Evolutionary conservation across 2,888 invertebrate species (phyloP), one percentile per base, ranked within the genome.

Genomic region (Lepidocyrtinus sp.): DNA sequence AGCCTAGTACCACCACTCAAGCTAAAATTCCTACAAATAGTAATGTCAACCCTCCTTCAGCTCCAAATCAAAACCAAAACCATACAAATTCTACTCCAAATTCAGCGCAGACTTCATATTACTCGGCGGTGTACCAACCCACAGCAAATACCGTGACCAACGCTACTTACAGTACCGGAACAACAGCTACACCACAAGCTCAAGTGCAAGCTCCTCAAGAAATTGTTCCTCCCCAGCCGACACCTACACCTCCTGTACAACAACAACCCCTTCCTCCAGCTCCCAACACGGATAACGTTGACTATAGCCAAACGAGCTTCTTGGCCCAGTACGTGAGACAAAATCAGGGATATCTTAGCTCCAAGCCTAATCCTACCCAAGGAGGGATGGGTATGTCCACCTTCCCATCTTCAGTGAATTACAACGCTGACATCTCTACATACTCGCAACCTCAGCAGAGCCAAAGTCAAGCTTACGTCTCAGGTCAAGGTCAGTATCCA

Each of bases 241-340:
- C n/a, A n/a, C n/a, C n/a, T n/a, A n/a, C n/a, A n/a, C n/a, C 36
- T 36, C 36, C 36, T 7, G 36, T 36, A 7, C 36, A 36, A 12
- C 36, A 36, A 36, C 36, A 36, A 12, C 36, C 36, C 12, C 36
- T 12, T 36, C 36, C 36, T 36, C 36, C 36, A 36, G n/a, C n/a
- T n/a, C n/a, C n/a, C n/a, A 21, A 3, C 9, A 15, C 70, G 2
- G 5, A 21, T 15, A 24, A 22, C 24, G 61, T 27, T 22, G 63
- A 17, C 25, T 59, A 61, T 45, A 59, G 61, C n/a, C 59, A 75
- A 17, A 68, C 68, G n/a, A 75, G 81, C 19, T 81, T 71, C 61
- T 46, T 81, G 22, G 81, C 81, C 3, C 75, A 81, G 26, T 81
- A 81, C 61, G 71, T 75, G 7, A 45, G 75, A 15, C 81, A 81